phyloP scores from a whole-genome alignment of 1,140 invertebrate genomes.

The Leptinotarsa lineolata region DNA sequence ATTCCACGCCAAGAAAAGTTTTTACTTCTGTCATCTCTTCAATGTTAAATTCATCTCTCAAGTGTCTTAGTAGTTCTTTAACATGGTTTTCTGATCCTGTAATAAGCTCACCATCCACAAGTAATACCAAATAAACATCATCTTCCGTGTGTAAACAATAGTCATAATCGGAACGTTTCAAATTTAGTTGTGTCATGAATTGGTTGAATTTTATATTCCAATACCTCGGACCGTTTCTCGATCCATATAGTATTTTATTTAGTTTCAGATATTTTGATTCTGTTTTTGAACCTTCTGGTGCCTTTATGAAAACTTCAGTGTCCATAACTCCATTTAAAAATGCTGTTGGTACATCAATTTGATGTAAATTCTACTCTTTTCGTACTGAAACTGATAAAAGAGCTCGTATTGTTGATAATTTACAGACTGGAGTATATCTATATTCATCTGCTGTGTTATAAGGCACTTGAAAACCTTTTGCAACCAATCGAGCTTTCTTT shows the following conservation, averaged over 20 bases:
- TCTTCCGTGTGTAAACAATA: no score
- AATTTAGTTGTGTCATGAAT: no score
- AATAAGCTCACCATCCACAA: slow-evolving; percentile 17
- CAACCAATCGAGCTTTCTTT: slow-evolving; percentile 45
- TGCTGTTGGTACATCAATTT: no score
- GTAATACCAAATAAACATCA: slow-evolving; percentile 23
- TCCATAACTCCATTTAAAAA: no score
- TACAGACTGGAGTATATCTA: slow-evolving; percentile 29
- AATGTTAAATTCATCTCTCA: slow-evolving; percentile 2
- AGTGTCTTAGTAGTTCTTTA: background rate
- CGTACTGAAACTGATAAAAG: slow-evolving; percentile 18
- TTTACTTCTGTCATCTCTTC: slow-evolving; percentile 13
- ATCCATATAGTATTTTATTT: slow-evolving; percentile 29
- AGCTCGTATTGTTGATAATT: slow-evolving; percentile 21
- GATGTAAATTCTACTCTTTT: slow-evolving; percentile 15
- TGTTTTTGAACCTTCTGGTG: no score
- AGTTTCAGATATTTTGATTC: slow-evolving; percentile 23
- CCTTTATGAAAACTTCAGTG: no score
- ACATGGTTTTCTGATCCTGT: slow-evolving; percentile 16
- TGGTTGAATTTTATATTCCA: no score
- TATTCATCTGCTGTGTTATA: no score
- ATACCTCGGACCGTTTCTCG: no score
- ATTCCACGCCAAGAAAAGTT: slow-evolving; percentile 15
- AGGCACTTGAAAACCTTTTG: no score
- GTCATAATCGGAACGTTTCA: no score